Conservation (phyloP, 2,888 invertebrate species). For the Ecdyonurus torrentis region DNA sequence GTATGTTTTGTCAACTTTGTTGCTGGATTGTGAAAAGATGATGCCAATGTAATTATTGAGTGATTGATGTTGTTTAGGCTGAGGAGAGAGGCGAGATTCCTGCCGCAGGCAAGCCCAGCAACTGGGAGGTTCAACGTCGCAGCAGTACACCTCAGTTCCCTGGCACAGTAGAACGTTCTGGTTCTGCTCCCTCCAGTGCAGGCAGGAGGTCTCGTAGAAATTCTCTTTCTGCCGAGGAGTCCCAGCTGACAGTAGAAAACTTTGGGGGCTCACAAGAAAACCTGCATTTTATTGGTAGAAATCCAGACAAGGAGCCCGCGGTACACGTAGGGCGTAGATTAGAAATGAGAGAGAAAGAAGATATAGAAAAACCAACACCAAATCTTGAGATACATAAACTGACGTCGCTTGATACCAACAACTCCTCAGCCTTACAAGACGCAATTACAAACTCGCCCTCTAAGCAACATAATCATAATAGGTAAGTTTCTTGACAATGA, state of each 20-base stretch:
- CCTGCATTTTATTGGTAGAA: slow-evolving; percentile 61
- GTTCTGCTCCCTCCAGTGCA: slow-evolving; percentile 35
- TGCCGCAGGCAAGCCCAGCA: slow-evolving; percentile 72
- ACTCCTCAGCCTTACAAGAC: neutral
- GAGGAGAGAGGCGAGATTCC: slow-evolving; percentile 44
- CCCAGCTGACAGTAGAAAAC: slow-evolving; percentile 75
- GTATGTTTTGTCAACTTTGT: too few relatives aligned
- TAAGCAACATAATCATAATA: neutral
- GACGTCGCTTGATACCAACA: neutral
- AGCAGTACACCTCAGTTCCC: slow-evolving; percentile 6
- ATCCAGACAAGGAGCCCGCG: slow-evolving; percentile 59
- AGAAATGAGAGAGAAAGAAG: slow-evolving; percentile 12
- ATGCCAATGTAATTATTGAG: too few relatives aligned
- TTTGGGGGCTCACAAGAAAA: slow-evolving; percentile 86
- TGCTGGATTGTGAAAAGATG: too few relatives aligned
- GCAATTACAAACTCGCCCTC: neutral
- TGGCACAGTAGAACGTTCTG: neutral
- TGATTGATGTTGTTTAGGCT: too few relatives aligned
- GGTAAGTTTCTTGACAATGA: neutral
- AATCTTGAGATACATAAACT: neutral
- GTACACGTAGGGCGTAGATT: slow-evolving; percentile 30
- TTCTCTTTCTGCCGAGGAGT: slow-evolving; percentile 65
- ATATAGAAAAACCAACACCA: neutral
- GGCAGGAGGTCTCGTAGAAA: slow-evolving; percentile 71
- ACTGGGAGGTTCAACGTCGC: slow-evolving; percentile 58